Percentiles rank a stretch among this genome's conserved stretches.
These are phyloP conservation scores for Hypsopygia costalis DNA, from an alignment of 2,888 invertebrate species.

Conservation along the genomic window DNA sequence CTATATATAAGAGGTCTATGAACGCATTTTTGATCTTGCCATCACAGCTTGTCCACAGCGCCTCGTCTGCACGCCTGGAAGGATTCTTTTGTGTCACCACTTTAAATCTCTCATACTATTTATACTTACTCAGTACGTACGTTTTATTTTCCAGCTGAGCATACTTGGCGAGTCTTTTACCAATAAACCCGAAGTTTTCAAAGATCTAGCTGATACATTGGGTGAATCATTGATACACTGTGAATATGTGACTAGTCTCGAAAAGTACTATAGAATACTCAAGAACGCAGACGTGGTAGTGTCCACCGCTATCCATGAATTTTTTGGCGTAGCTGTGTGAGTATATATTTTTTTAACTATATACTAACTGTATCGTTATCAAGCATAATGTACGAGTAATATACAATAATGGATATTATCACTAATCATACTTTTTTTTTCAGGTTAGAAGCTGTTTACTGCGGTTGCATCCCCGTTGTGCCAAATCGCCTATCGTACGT, in stretches of 20 bases:
- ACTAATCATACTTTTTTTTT: too few relatives aligned
- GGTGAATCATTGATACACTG: constrained; percentile 1
- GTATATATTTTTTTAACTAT: constrained; percentile 28
- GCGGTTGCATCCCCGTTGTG: constrained; percentile 85
- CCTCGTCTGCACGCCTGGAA: too few relatives aligned
- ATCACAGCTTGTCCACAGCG: too few relatives aligned
- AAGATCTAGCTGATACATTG: not conserved
- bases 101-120: too few relatives aligned
- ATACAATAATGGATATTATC: too few relatives aligned
- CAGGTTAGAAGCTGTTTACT: constrained; percentile 85
- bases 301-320: constrained; percentile 88
- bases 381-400: too few relatives aligned
- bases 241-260: not conserved
- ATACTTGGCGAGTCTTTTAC: constrained; percentile 10
- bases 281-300: constrained; percentile 70
- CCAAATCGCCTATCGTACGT: constrained; percentile 86
- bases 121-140: too few relatives aligned
- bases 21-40: too few relatives aligned
- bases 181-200: not conserved
- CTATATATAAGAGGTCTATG: too few relatives aligned
- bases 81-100: too few relatives aligned
- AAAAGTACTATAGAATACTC: constrained; percentile 7
- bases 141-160: constrained; percentile 9
- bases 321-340: constrained; percentile 88
- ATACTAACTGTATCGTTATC: too few relatives aligned